phyloP scores from a whole-genome alignment of 2,888 invertebrate species.

The Lomographa bimaculata region DNA sequence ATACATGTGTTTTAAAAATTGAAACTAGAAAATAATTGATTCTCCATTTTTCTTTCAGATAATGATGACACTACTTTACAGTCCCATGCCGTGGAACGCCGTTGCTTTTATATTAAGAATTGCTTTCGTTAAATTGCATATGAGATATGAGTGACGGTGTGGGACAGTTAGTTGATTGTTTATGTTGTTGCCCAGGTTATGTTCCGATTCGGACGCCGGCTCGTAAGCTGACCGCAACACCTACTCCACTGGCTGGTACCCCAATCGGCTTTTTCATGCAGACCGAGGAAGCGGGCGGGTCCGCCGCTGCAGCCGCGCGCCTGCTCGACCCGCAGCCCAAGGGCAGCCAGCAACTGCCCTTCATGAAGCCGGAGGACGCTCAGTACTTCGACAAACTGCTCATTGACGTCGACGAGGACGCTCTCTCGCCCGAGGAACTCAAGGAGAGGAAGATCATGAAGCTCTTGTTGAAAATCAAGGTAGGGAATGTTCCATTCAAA shows the following conservation, averaged over 20 bases:
- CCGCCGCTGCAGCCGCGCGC: conserved; percentile 91
- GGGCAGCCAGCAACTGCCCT: conserved; percentile 94
- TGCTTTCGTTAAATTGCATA: conserved; percentile 39
- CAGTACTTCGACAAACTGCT: conserved; percentile 99
- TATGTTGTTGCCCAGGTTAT: conserved; percentile 86
- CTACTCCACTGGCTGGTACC: conserved; percentile 97
- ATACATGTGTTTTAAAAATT: conserved; percentile 64
- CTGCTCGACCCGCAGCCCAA: conserved; percentile 98
- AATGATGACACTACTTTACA: conserved; percentile 74
- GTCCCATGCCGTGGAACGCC: conserved; percentile 68
- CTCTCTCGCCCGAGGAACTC: conserved; percentile 97
- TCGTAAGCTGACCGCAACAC: conserved; percentile 98
- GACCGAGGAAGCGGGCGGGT: conserved; percentile 92
- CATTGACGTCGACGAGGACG: conserved; percentile 98
- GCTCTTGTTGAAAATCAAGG: conserved; percentile 97
- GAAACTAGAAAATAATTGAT: conserved; percentile 58
- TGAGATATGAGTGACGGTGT: conserved; percentile 30
- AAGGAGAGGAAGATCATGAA: conserved; percentile 99
- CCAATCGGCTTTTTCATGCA: conserved; percentile 98
- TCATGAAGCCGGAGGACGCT: conserved; percentile 99
- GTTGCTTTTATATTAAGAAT: conserved; percentile 54
- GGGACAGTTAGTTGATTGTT: conserved; percentile 42
- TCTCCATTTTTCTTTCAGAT: conserved; percentile 80
- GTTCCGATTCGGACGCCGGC: conserved; percentile 98
- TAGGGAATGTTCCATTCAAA: conserved; percentile 35